phyloP scores from a whole-genome alignment of 2,888 invertebrate genomes.

The Thumatha senex region DNA sequence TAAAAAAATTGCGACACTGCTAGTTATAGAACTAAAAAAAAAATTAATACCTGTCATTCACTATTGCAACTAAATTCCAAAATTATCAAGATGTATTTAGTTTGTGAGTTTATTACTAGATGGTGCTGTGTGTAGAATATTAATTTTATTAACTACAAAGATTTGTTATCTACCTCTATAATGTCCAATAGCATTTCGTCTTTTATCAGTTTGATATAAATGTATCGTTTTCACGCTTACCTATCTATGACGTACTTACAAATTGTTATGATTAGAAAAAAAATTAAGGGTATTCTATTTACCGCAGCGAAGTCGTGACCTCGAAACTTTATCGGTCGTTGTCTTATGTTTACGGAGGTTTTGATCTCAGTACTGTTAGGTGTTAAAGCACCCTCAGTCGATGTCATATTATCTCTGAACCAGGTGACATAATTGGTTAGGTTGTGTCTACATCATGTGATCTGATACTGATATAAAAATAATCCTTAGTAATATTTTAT shows the following conservation, averaged over 20 bases:
- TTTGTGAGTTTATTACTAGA: no score
- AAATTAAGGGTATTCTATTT: constrained; percentile 54
- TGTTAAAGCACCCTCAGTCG: constrained; percentile 18
- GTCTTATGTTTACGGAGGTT: constrained; percentile 63
- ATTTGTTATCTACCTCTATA: constrained; percentile 14
- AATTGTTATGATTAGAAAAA: constrained; percentile 55
- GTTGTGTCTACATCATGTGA: neutral
- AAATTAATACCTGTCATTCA: no score
- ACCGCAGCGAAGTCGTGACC: constrained; percentile 43
- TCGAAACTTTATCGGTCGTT: constrained; percentile 72
- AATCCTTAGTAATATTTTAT: neutral
- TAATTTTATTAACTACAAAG: no score
- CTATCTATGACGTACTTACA: constrained; percentile 51
- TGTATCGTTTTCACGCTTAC: constrained; percentile 29
- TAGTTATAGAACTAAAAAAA: no score
- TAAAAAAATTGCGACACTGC: no score
- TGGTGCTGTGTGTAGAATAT: no score
- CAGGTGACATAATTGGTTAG: constrained; percentile 4
- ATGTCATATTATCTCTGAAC: constrained; percentile 17
- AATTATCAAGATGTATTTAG: no score
- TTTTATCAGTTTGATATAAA: constrained; percentile 33
- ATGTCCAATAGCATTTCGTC: constrained; percentile 13
- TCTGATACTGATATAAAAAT: no score
- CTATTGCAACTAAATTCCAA: no score
- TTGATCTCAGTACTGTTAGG: constrained; percentile 34